Base-by-base conservation (phyloP, 2,888 invertebrate species). In the Noctua fimbriata region DNA sequence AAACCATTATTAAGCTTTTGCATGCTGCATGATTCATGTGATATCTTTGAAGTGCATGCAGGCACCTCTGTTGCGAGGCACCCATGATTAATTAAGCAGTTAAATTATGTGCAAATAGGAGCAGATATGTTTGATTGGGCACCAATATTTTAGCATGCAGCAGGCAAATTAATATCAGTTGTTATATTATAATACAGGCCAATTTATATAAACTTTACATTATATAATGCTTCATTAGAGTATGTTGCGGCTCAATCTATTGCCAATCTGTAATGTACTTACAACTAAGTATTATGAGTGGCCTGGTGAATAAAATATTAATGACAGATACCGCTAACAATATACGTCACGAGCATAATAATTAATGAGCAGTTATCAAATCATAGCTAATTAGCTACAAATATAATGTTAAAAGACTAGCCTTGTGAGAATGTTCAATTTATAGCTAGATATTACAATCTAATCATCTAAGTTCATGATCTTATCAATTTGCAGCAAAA, bases 1-100 rank as follows among this genome's bases (percentile, higher is more conserved):
- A 90, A 91, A 87, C 87, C 89, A 87, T 91, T 82, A 67, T 82
- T 88, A 96, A 96, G 96, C 95, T 93, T 94, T 96, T 96, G 96
- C 96, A 96, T 96, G 96, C 96, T 96, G 97, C 96, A 97, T 96
- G 96, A 94, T 94, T 91, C 86, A 89, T 89, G 92, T 92, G 92
- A 92, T 83, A 84, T 91, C 87, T 85, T 92, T 89, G 81, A 90
- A 93, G 92, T 94, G 94, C 95, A 96, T 95, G 95, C 95, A 91
- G 92, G 92, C 90, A 91, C 91, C 92, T 91, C 90, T 87, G 89
- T 89, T 89, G 89, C 86, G 88, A 90, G 91, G 90, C 86, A 89
- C 92, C 90, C 87, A 91, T 91, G 91, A 91, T 88, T 84, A 94
- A 94, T 87, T 85, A 94, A 94, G 93, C 92, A 89, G 85, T 92